These are phyloP conservation scores for Apteryx mantelli DNA, from an alignment of 2,113 vertebrate species.

Conservation along the genomic window DNA sequence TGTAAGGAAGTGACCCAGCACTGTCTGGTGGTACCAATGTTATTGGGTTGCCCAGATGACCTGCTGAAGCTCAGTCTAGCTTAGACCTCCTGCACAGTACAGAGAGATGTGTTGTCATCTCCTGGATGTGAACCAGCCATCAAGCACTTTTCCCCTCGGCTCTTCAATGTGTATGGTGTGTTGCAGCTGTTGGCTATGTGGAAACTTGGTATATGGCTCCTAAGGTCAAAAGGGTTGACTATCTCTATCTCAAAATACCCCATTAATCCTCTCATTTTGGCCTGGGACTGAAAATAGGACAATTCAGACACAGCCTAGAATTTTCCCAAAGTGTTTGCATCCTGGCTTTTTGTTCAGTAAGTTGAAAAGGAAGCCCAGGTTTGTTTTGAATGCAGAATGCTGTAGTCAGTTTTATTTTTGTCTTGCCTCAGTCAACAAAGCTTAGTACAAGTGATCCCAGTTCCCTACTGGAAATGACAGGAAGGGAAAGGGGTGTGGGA, in stretches of 20 bases:
- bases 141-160: background rate
- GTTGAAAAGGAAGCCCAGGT: background rate
- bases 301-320: background rate
- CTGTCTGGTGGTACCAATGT: background rate
- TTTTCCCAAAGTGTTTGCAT: background rate
- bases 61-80: background rate
- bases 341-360: constrained; percentile 16
- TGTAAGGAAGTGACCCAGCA: background rate
- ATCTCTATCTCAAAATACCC: background rate
- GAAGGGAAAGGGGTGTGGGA: constrained; percentile 30
- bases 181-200: background rate
- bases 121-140: background rate
- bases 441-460: background rate
- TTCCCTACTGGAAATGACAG: constrained; percentile 52
- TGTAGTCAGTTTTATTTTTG: constrained; percentile 37
- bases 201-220: background rate
- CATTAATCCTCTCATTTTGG: background rate
- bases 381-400: background rate
- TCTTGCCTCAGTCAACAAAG: constrained; percentile 12
- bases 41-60: background rate
- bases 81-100: background rate
- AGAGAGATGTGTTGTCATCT: background rate
- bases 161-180: background rate
- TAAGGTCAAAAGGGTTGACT: background rate
- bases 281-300: background rate